Evolutionary conservation across 2,113 vertebrate species (phyloP).

Genomic region (Microcebus murinus): DNA sequence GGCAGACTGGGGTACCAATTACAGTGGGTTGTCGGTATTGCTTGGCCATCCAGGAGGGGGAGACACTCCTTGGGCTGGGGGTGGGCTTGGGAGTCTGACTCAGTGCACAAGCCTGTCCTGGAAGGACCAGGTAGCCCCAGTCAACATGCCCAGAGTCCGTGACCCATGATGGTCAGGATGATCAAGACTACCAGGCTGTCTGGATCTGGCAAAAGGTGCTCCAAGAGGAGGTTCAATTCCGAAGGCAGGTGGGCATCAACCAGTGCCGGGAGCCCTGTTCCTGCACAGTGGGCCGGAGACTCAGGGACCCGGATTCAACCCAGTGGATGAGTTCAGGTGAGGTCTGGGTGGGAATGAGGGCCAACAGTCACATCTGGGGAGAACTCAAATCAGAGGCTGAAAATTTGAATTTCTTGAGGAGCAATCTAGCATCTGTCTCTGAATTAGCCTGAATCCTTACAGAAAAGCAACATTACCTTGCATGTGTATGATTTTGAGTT

Average conservation of each 20-base stretch:
- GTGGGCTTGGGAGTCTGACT: background rate
- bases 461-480: background rate
- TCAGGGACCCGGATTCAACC: background rate
- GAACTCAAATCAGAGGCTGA: background rate
- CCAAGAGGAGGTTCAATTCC: background rate
- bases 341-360: background rate
- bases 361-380: background rate
- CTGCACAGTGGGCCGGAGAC: background rate
- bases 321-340: background rate
- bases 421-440: background rate
- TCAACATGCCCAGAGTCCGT: fast-evolving
- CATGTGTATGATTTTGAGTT: background rate
- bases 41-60: background rate
- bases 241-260: background rate
- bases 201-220: background rate
- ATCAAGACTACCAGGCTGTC: too few relatives aligned
- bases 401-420: background rate
- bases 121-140: background rate
- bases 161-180: background rate
- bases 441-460: too few relatives aligned
- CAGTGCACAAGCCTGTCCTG: background rate
- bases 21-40: background rate
- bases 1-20: background rate
- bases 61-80: background rate
- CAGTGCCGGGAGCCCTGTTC: background rate